phyloP scores from a whole-genome alignment of 2,797 vertebrate genomes.

The Pogoniulus pusillus region DNA sequence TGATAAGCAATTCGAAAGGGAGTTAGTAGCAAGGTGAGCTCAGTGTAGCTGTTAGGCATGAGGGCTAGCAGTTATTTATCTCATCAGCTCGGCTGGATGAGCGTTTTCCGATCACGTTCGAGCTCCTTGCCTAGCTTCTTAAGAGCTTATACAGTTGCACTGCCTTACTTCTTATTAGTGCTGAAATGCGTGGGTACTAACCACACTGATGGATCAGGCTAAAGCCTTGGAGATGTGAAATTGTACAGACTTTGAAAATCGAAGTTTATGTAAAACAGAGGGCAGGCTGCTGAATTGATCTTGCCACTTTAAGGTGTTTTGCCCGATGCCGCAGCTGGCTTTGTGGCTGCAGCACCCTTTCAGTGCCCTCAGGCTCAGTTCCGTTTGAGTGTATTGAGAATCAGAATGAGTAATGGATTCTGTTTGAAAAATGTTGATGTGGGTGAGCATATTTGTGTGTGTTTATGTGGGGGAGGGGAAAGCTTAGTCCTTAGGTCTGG shows the following conservation, averaged over 20 bases:
- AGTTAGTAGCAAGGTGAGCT: background rate
- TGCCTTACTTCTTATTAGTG: background rate
- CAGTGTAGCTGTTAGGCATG: background rate
- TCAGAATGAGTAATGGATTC: background rate
- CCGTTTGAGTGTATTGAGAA: background rate
- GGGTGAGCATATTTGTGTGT: background rate
- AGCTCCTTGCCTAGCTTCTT: background rate
- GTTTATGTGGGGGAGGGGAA: background rate
- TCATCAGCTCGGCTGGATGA: background rate
- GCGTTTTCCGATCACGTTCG: fast-evolving
- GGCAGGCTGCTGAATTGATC: background rate
- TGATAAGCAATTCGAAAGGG: background rate
- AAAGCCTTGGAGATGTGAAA: background rate
- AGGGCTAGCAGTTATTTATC: background rate
- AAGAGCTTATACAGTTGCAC: background rate
- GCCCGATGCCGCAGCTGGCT: fast-evolving
- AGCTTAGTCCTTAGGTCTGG: background rate
- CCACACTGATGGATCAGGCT: fast-evolving
- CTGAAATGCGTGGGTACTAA: background rate
- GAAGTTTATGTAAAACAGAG: background rate
- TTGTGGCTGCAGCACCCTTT: background rate
- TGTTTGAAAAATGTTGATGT: background rate
- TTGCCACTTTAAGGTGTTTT: background rate
- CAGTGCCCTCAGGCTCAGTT: background rate
- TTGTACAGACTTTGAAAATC: background rate